Percentiles rank a stretch among this genome's conserved stretches.
Conservation (phyloP, 2,888 invertebrate species). For the Coelogynopora nodosa region DNA sequence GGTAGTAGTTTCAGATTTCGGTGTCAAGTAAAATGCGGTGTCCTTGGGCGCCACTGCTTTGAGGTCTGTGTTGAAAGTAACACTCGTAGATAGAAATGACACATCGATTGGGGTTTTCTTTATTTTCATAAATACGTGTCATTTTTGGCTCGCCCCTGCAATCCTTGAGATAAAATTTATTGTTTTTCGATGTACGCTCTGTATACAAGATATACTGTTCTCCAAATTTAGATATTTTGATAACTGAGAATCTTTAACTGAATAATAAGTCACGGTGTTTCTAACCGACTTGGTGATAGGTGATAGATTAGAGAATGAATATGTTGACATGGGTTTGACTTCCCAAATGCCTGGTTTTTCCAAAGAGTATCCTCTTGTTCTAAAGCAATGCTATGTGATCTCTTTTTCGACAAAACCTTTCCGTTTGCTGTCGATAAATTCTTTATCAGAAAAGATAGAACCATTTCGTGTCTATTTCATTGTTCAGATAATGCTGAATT, state of each 20-base stretch:
- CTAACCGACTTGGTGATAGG: not conserved
- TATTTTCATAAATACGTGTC: not conserved
- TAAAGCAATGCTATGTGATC: conserved; percentile 27
- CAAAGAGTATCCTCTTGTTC: conserved; percentile 22
- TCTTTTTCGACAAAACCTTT: conserved; percentile 23
- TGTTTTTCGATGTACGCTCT: conserved; percentile 9
- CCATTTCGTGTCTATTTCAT: not conserved
- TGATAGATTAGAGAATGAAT: not conserved
- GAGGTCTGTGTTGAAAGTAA: conserved; percentile 19
- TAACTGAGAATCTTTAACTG: conserved; percentile 6
- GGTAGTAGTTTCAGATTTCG: conserved; percentile 13
- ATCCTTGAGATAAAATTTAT: not conserved
- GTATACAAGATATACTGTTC: not conserved
- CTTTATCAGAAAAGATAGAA: not conserved
- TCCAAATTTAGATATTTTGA: conserved; percentile 12
- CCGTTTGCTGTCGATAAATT: not conserved
- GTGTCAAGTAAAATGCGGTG: conserved; percentile 11
- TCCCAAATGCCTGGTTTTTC: not conserved
- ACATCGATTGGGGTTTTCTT: not conserved
- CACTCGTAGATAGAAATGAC: not conserved
- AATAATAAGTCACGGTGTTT: conserved; percentile 10
- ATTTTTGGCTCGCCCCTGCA: not conserved
- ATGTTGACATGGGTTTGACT: not conserved
- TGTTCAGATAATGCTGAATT: not conserved
- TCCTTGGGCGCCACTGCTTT: not conserved